Evolutionary conservation across 1,140 invertebrate species (phyloP), one percentile per base, ranked within the genome.

Genomic region (Cardiocondyla obscurior): DNA sequence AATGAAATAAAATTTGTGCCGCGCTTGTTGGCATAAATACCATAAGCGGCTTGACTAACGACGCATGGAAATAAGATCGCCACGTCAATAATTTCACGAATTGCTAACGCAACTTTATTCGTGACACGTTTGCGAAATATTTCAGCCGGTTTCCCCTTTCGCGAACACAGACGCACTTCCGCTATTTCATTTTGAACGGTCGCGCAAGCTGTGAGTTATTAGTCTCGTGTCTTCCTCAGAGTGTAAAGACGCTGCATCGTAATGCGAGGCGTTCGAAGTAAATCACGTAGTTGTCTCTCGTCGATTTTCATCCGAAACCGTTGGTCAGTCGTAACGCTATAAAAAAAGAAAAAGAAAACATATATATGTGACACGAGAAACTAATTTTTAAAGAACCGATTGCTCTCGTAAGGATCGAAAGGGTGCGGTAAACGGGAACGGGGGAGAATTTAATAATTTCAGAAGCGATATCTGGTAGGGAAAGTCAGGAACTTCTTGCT

Each of bases 131-230:
- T 83, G 67, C 25, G 84, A 73, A 72, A 85, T 51, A 49, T 65
- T 84, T 16, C 30, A 30, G 7, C 51, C 12, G 36, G 36, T 84
- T 87, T 88, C 74, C 86, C 65, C 79, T 76, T 62, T 53, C 33
- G 46, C 25, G 79, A 39, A 30, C 16, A 39, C 64, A 33, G 25
- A 60, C 53, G 36, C 14, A 39, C 53, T 87, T 86, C 85, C 86
- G 85, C 83, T 84, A 64, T 53, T 69, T 42, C 46, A 42, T 39
- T 67, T 70, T 16, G 28, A 8, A 51, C 42, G n/a, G 22, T 74
- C 74, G 57, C 58, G n/a, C n/a, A n/a, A n/a, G n/a, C n/a, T n/a
- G 69, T 70, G 57, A 87, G 84, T 76, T 79, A 73, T 87, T 73
- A 51, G 62, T 81, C 10, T 44, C 42, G 55, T 6, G 28, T 58